Evolutionary conservation across 1,140 invertebrate genomes (phyloP), one percentile per base, ranked within the genome.

Genomic region (Notospermus geniculatus): DNA sequence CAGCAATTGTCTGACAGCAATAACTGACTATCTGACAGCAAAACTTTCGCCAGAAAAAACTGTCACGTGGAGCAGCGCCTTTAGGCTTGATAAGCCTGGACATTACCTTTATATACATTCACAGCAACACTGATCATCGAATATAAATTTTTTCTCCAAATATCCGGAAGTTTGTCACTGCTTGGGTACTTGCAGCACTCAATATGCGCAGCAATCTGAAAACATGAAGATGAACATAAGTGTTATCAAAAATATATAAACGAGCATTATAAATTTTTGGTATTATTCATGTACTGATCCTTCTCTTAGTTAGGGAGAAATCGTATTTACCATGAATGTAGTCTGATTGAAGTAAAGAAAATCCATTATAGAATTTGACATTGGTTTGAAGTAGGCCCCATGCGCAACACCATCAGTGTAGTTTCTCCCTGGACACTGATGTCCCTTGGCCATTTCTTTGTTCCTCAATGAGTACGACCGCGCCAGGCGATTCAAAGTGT

Each of bases 171-270:
- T 11, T 86, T 81, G 2, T 80, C 78, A 15, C 87, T 80, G 1
- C 72, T 60, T 0, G 91, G 91, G 83, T 90, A 90, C 66, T 90
- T 89, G 71, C 91, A 93, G 70, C 91, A 94, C 50, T 87, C 82
- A 19, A 87, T 71, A 63, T 84, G 84, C 27, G 85, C 77, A 46
- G 81, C 73, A 17, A 77, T 54, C 91, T 86, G 59, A 22, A 72
- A 68, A 60, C 28, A 62, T 29, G 67, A 57, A 19, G 39, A 19
- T 43, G 11, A 43, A 19, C 11, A 13, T 43, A 19, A 43, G 11
- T 13, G 19, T 13, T 4, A 23, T 4, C 25, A 2, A 27, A 29
- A 56, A 25, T 30, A 23, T n/a, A n/a, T n/a, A n/a, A n/a, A n/a
- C n/a, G n/a, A n/a, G n/a, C n/a, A n/a, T n/a, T n/a, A n/a, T n/a